Evolutionary conservation across 2,113 vertebrate genomes (phyloP).

Genomic region (Pao palembangensis): DNA sequence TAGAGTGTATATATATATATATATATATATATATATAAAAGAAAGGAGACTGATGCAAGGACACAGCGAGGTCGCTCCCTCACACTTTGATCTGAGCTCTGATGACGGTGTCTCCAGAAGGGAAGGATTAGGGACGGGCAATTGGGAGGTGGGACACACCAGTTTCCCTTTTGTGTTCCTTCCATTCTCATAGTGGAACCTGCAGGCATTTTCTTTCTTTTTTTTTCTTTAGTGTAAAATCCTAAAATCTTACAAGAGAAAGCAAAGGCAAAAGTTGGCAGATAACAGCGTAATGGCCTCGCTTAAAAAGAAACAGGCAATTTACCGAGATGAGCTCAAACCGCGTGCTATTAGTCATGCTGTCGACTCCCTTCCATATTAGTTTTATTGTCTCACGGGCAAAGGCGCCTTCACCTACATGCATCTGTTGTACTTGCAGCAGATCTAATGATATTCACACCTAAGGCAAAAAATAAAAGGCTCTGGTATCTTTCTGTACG

Average conservation of each 20-base stretch:
- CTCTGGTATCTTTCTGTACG: slow-evolving; percentile 40
- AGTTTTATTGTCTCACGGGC: slow-evolving; percentile 59
- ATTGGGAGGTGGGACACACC: slow-evolving; percentile 45
- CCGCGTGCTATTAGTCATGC: slow-evolving; percentile 65
- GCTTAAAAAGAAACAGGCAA: slow-evolving; percentile 52
- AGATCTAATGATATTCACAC: slow-evolving; percentile 69
- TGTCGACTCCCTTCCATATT: slow-evolving; percentile 65
- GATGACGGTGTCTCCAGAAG: slow-evolving; percentile 53
- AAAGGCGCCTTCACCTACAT: slow-evolving; percentile 44
- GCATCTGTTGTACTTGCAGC: slow-evolving; percentile 41
- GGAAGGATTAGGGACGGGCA: slow-evolving; percentile 60
- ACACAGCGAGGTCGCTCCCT: slow-evolving; percentile 44
- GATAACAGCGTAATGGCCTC: slow-evolving; percentile 67
- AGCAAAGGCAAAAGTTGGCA: slow-evolving; percentile 60
- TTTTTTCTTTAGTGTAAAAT: slow-evolving; percentile 39
- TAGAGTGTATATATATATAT: no score
- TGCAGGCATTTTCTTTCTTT: neutral
- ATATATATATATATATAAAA: no score
- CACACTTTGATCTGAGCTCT: slow-evolving; percentile 62
- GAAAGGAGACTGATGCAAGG: slow-evolving; percentile 69
- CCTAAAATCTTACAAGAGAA: slow-evolving; percentile 44
- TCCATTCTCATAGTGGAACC: slow-evolving; percentile 42
- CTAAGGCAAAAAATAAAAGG: slow-evolving; percentile 61
- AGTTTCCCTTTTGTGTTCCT: slow-evolving; percentile 56
- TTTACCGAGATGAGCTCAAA: slow-evolving; percentile 55